phyloP scores from a whole-genome alignment of 53 echinoderm and acorn worm genomes.

The Paelopatides confundens region DNA sequence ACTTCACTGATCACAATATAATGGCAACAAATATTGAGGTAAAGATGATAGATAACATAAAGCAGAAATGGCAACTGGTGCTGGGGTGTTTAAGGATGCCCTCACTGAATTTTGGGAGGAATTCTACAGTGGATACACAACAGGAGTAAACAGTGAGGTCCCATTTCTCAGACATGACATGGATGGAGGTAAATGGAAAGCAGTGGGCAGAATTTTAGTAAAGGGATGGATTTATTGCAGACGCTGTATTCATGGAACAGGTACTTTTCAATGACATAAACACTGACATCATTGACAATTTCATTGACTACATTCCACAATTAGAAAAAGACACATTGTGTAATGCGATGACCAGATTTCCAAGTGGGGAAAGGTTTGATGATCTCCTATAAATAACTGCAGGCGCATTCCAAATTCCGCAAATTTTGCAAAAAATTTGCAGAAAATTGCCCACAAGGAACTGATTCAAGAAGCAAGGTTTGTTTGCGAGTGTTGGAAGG shows the following conservation, averaged over 20 bases:
- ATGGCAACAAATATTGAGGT: not conserved
- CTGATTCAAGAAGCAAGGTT: not conserved
- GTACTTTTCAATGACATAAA: not conserved
- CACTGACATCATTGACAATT: not conserved
- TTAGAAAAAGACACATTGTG: not conserved
- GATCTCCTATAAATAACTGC: not conserved
- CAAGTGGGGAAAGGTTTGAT: no score
- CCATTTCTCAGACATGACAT: constrained; percentile 25
- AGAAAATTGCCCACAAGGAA: not conserved
- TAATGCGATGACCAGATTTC: not conserved
- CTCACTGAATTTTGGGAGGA: constrained; percentile 37
- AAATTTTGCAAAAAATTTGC: not conserved
- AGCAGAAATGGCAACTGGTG: not conserved
- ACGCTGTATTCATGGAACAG: constrained; percentile 22
- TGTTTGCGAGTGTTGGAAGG: not conserved
- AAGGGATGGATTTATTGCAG: constrained; percentile 13
- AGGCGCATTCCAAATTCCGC: not conserved
- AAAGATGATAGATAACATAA: constrained; percentile 6
- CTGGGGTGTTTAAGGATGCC: constrained; percentile 3
- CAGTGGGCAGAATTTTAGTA: constrained; percentile 33
- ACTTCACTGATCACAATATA: not conserved
- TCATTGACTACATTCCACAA: not conserved
- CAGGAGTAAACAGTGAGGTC: not conserved
- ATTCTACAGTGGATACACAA: not conserved
- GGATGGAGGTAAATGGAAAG: constrained; percentile 2